Evolutionary conservation across 2,888 invertebrate genomes (phyloP).

Genomic region (Brachypalpus laphriformis): DNA sequence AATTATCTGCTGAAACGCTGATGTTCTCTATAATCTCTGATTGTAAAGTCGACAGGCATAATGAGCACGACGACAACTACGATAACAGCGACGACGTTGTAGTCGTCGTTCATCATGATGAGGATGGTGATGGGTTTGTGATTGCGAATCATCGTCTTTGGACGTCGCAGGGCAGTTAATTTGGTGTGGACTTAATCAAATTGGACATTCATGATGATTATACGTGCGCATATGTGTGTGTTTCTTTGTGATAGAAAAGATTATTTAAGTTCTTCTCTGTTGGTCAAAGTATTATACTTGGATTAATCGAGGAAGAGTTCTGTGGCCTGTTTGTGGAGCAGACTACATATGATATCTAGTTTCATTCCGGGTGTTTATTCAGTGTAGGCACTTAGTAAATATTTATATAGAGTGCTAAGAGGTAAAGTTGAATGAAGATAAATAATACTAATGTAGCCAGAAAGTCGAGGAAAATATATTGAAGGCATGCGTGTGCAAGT

Average conservation of each 20-base stretch:
- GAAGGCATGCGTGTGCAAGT: no score
- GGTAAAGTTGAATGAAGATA: not conserved
- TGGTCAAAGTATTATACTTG: not conserved
- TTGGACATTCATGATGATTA: constrained; percentile 23
- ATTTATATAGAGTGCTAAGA: not conserved
- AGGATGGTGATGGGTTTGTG: constrained; percentile 24
- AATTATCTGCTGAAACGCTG: not conserved
- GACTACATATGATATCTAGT: no score
- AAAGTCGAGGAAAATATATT: no score
- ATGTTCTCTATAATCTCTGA: not conserved
- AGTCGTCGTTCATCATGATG: constrained; percentile 31
- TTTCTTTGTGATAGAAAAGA: not conserved
- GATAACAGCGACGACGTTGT: not conserved
- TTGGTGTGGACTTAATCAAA: constrained; percentile 21
- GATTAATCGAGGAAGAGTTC: constrained; percentile 1
- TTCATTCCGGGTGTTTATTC: not conserved
- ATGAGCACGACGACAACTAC: constrained; percentile 1
- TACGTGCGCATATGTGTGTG: not conserved
- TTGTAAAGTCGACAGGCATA: constrained; percentile 34
- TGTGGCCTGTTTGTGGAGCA: not conserved
- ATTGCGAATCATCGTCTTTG: constrained; percentile 12
- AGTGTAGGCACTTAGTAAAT: constrained; percentile 17
- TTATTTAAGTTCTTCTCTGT: not conserved
- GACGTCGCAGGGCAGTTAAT: not conserved
- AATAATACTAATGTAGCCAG: no score